Base-by-base conservation (phyloP, 1,140 invertebrate species). In the Cotesia vestalis region DNA sequence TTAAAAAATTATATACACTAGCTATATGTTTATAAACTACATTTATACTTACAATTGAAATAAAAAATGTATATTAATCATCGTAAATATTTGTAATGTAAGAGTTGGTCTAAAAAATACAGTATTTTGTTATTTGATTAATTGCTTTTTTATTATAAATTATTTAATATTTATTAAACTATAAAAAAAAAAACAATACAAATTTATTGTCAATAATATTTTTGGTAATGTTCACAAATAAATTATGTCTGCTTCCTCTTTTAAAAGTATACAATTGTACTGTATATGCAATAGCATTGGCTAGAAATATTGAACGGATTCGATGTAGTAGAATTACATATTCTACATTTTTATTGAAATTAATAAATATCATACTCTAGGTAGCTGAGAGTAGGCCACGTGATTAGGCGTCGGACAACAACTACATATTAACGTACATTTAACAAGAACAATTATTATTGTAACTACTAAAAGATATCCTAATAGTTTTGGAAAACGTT, bases 401-500 rank as follows among this genome's bases (percentile, higher is more conserved):
- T 82, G 75, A 59, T 71, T 77, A 11, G 71, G 64, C 9, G 57
- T 60, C n/a, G 73, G 66, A 66, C 79, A 81, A 55, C 73, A 81
- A 57, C 74, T 73, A 46, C 77, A 82, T 46, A 81, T 69, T 63
- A 76, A 77, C 35, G 59, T 77, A 63, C 78, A 78, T 57, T 76
- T 57, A 36, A 66, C 75, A 70, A 85, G 63, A 40, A 81, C 46
- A 8, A 85, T 61, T 53, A 82, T 69, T 63, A 78, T 35, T n/a
- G 69, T 53, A 53, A 80, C 60, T 52, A 80, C 74, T 57, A 75
- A 78, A n/a, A 85, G 8, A 70, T 88, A 88, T 14, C 78, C 68
- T 36, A 61, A 63, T 4, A 88, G 71, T 72, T 85, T 80, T 35
- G 79, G 72, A 75, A 88, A 86, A 79, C 88, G 81, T 67, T 80